These are phyloP conservation scores for Omphaloscelis lunosa DNA, from an alignment of 2,888 invertebrate species.

Conservation along the genomic window DNA sequence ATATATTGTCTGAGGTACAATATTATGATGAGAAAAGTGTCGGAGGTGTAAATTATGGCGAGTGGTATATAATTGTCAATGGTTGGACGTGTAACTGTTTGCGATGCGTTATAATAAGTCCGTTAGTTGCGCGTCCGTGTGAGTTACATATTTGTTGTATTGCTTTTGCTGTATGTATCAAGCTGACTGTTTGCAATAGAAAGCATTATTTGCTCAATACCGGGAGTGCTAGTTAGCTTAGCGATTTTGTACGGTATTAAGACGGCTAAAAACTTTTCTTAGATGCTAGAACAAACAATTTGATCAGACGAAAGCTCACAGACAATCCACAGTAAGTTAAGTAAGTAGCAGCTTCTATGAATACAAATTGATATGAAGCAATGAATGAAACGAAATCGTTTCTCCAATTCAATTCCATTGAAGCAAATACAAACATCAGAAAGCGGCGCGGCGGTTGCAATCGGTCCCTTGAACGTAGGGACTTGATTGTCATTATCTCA, in stretches of 20 bases:
- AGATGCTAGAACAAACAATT: constrained; percentile 31
- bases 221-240: constrained; percentile 20
- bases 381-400: constrained; percentile 23
- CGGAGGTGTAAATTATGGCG: constrained; percentile 37
- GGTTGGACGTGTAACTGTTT: constrained; percentile 52
- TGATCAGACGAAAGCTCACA: constrained; percentile 4
- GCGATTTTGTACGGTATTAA: constrained; percentile 8
- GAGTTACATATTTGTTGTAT: constrained; percentile 34
- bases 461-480: constrained; percentile 28
- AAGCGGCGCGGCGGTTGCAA: constrained; percentile 16
- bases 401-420: constrained; percentile 19
- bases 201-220: constrained; percentile 23
- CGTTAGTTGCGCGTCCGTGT: constrained; percentile 42
- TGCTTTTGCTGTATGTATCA: constrained; percentile 23
- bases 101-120: constrained; percentile 44
- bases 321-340: constrained; percentile 7
- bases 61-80: constrained; percentile 55
- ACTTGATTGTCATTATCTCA: constrained; percentile 42
- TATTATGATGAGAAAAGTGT: constrained; percentile 21
- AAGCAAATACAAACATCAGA: constrained; percentile 17
- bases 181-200: constrained; percentile 15
- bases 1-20: constrained; percentile 33
- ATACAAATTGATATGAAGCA: constrained; percentile 35
- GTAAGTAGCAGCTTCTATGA: constrained; percentile 9
- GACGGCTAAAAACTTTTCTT: not conserved